A percentile compares a stretch with the other conserved stretches of the same genome.
These are phyloP conservation scores for Pogonomyrmex barbatus DNA, from an alignment of 1,140 invertebrate species.

Conservation along the genomic window DNA sequence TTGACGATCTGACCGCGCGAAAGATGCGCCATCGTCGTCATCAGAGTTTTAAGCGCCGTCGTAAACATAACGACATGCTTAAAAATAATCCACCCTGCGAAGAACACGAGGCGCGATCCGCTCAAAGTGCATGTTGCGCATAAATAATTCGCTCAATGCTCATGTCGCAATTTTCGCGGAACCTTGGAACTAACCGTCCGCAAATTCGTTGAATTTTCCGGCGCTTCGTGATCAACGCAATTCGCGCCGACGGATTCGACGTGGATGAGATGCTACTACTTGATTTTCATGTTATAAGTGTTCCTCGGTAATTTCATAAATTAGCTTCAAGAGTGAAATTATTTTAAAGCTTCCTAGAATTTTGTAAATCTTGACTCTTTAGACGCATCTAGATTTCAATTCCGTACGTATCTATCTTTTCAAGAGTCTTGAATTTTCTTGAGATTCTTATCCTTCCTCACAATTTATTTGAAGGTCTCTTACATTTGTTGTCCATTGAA, in stretches of 20 bases:
- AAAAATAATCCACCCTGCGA: conserved; percentile 66
- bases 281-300: neutral
- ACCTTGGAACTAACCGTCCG: neutral
- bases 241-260: conserved; percentile 3
- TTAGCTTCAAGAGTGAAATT: neutral
- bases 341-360: neutral
- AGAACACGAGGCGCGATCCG: conserved; percentile 30
- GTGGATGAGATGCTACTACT: neutral
- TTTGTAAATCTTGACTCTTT: neutral
- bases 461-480: too few relatives aligned
- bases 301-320: neutral
- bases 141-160: neutral
- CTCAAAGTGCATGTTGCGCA: neutral
- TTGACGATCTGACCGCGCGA: neutral
- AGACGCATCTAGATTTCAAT: neutral
- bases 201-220: conserved; percentile 10
- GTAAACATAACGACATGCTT: conserved; percentile 31
- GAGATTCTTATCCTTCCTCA: neutral
- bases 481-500: too few relatives aligned
- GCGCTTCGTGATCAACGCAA: neutral
- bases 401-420: neutral
- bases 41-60: neutral
- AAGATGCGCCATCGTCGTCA: conserved; percentile 45
- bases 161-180: conserved; percentile 2
- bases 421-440: neutral